Evolutionary conservation across 2,888 invertebrate genomes (phyloP).

Genomic region (Drosophila atripex): DNA sequence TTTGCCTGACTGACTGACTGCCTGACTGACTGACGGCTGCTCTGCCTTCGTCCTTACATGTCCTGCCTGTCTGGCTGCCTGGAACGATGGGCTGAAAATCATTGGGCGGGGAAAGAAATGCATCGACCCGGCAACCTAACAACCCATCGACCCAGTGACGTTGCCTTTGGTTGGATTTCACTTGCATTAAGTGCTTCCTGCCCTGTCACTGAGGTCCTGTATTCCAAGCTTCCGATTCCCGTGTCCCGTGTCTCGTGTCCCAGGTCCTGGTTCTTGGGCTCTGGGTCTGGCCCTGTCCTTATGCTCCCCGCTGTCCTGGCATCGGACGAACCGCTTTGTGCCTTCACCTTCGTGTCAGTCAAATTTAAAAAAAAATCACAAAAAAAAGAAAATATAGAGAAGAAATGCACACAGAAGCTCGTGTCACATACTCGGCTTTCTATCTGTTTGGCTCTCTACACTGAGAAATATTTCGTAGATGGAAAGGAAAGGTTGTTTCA

Average conservation of each 20-base stretch:
- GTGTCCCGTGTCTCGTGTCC: not conserved
- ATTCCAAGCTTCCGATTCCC: not conserved
- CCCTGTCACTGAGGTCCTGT: slow-evolving; percentile 28
- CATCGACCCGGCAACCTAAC: slow-evolving; percentile 35
- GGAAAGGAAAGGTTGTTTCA: too few species aligned
- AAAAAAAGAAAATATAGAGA: not conserved
- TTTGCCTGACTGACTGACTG: slow-evolving; percentile 65
- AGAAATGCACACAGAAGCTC: slow-evolving; percentile 16
- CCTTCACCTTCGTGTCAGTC: slow-evolving; percentile 70
- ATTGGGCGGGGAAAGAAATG: slow-evolving; percentile 19
- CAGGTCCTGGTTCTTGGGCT: slow-evolving; percentile 3
- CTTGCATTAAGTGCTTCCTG: slow-evolving; percentile 75
- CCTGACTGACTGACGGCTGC: slow-evolving; percentile 63
- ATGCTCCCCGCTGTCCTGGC: slow-evolving; percentile 10
- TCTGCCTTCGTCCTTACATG: not conserved
- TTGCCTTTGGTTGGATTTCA: slow-evolving; percentile 64
- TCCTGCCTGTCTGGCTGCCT: not conserved
- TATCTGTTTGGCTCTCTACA: not conserved
- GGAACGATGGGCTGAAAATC: slow-evolving; percentile 21
- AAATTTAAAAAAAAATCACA: slow-evolving; percentile 64
- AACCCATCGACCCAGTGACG: slow-evolving; percentile 62
- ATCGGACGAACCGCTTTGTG: slow-evolving; percentile 64
- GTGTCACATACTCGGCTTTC: slow-evolving; percentile 18
- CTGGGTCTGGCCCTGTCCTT: slow-evolving; percentile 19
- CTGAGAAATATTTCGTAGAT: not conserved